Evolutionary conservation across 2,888 invertebrate species (phyloP).

Genomic region (Rugalucina vietnamica): DNA sequence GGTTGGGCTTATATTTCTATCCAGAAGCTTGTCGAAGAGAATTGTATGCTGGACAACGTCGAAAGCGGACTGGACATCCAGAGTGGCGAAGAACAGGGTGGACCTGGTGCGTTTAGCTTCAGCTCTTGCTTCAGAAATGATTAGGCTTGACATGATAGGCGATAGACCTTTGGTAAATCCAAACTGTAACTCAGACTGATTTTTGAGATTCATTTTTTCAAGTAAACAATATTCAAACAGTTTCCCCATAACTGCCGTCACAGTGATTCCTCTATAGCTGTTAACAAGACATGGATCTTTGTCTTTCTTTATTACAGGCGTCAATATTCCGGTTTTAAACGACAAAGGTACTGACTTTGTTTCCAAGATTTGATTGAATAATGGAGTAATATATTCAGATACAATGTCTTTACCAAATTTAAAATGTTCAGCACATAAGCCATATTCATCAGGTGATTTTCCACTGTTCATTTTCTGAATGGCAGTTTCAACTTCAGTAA

Average conservation of each 20-base stretch:
- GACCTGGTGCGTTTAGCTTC: neutral
- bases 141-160: neutral
- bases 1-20: neutral
- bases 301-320: neutral
- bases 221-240: neutral
- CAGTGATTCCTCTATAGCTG: neutral
- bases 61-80: neutral
- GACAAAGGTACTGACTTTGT: neutral
- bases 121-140: neutral
- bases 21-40: conserved; percentile 6
- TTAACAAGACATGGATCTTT: neutral
- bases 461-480: conserved; percentile 3
- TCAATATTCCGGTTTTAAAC: neutral
- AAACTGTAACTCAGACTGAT: neutral
- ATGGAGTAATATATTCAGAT: neutral
- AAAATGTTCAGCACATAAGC: neutral
- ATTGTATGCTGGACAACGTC: conserved; percentile 19
- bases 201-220: neutral
- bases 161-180: neutral
- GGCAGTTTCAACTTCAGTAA: neutral
- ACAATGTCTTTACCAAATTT: neutral
- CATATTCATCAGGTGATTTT: neutral
- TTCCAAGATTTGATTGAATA: neutral
- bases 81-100: neutral
- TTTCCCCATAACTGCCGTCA: conserved; percentile 10